Conservation (phyloP, 2,113 vertebrate species). For the Indicator maculatus region DNA sequence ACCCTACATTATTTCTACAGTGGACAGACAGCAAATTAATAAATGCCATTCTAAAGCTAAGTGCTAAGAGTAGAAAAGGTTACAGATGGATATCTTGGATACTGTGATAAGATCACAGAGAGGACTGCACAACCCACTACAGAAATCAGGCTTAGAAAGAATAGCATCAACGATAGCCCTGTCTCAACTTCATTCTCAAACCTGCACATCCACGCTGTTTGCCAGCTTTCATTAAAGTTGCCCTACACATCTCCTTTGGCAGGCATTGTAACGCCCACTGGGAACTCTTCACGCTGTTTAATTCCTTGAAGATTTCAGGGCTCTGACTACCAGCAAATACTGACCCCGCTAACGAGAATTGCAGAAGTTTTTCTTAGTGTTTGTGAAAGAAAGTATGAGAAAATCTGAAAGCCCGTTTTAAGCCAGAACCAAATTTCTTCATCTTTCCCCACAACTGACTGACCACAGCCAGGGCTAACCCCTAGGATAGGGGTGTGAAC, state of each 20-base stretch:
- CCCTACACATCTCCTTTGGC: not conserved
- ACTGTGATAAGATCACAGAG: not conserved
- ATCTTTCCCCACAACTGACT: not conserved
- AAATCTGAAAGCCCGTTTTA: not conserved
- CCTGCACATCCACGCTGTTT: not conserved
- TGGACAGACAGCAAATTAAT: not conserved
- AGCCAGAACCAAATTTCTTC: not conserved
- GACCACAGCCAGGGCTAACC: not conserved
- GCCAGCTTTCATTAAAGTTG: not conserved
- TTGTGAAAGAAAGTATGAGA: not conserved
- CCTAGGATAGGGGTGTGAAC: accelerated
- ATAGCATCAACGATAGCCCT: not conserved
- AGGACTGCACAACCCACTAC: not conserved
- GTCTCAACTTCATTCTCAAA: not conserved
- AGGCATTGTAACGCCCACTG: not conserved
- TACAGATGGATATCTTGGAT: not conserved
- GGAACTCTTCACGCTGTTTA: not conserved
- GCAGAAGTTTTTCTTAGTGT: accelerated
- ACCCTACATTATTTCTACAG: not conserved
- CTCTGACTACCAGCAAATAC: not conserved
- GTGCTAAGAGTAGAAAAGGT: not conserved
- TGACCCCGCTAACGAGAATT: not conserved
- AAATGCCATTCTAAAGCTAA: not conserved
- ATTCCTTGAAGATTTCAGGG: not conserved
- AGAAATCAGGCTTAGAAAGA: not conserved